phyloP scores from a whole-genome alignment of 2,797 vertebrate genomes.

The Euthynnus affinis region DNA sequence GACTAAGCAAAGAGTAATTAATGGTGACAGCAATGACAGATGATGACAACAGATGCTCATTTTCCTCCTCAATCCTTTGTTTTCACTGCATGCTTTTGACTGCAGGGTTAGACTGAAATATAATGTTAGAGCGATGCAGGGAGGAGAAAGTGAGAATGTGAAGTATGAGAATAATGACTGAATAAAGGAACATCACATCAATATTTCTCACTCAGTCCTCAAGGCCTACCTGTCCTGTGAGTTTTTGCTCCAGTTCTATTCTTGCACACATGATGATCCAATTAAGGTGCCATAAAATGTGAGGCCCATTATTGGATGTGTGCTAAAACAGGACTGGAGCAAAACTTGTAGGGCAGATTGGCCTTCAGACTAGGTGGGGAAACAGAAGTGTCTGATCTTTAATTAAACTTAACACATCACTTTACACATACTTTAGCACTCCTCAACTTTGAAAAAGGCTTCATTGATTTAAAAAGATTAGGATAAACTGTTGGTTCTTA shows the following conservation, averaged over 20 bases:
- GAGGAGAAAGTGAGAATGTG: background rate
- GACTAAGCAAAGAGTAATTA: conserved; percentile 55
- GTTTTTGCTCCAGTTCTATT: conserved; percentile 46
- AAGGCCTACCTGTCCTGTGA: conserved; percentile 15
- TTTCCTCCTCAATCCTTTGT: conserved; percentile 47
- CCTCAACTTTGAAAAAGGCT: background rate
- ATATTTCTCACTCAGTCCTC: conserved; percentile 4
- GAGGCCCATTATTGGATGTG: conserved; percentile 17
- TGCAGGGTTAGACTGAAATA: conserved; percentile 15
- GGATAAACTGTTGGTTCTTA: background rate
- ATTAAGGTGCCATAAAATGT: conserved; percentile 34
- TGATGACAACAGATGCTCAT: conserved; percentile 62
- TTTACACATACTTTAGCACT: background rate
- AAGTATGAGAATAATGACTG: conserved; percentile 18
- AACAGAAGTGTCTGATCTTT: conserved; percentile 1
- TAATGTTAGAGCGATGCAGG: conserved; percentile 1
- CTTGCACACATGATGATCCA: conserved; percentile 22
- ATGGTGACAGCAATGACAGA: conserved; percentile 53
- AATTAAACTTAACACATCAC: background rate
- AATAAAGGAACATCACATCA: background rate
- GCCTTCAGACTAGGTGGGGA: background rate
- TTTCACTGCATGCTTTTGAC: conserved; percentile 33
- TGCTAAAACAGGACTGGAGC: conserved; percentile 19
- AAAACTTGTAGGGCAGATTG: conserved; percentile 15
- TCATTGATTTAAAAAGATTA: background rate